Conservation (phyloP, 1,140 invertebrate species). For the Epicauta chinensis region DNA sequence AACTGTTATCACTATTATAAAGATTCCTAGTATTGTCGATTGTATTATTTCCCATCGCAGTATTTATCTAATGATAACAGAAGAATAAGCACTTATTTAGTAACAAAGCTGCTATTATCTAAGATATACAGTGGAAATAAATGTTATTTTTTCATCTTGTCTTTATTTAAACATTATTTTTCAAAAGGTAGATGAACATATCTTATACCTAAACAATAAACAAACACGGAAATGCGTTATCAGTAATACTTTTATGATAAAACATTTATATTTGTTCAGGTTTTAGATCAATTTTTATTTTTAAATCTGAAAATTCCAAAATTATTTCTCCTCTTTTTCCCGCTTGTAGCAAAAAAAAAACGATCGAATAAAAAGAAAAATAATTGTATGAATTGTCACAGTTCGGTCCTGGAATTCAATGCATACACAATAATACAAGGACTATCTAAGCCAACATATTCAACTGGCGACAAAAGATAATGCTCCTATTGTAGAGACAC, state of each 20-base stretch:
- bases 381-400: too few relatives aligned
- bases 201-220: too few relatives aligned
- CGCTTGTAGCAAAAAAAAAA: too few relatives aligned
- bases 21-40: too few relatives aligned
- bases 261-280: conserved; percentile 14
- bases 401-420: conserved; percentile 14
- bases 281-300: conserved; percentile 12
- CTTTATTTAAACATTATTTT: too few relatives aligned
- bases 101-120: conserved; percentile 12
- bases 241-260: conserved; percentile 12
- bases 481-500: conserved; percentile 41
- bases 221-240: conserved; percentile 16
- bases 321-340: too few relatives aligned
- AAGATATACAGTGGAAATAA: conserved; percentile 5
- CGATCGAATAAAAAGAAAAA: too few relatives aligned
- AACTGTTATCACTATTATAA: too few relatives aligned
- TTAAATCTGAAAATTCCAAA: too few relatives aligned
- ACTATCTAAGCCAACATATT: conserved; percentile 43
- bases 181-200: too few relatives aligned
- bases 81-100: conserved; percentile 14
- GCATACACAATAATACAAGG: conserved; percentile 27
- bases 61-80: conserved; percentile 11
- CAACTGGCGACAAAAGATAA: conserved; percentile 45
- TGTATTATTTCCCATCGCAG: not conserved
- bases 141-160: too few relatives aligned